These are phyloP conservation scores for Vannuccia rotundouncinata DNA, from an alignment of 2,888 invertebrate genomes.

Conservation along the genomic window DNA sequence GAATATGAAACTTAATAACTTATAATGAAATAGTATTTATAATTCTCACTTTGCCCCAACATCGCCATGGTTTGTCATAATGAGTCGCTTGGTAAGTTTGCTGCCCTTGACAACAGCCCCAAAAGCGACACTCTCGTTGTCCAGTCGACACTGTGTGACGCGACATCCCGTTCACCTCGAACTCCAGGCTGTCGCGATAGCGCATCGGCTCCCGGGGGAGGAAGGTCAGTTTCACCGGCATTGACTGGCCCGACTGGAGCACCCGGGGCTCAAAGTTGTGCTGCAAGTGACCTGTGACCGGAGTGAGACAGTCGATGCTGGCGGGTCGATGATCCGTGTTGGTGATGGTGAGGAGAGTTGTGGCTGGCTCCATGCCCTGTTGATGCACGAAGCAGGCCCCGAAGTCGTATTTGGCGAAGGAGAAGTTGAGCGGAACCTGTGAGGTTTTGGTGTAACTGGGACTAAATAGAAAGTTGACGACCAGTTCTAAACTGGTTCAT, in stretches of 20 bases:
- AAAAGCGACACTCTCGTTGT: conserved; percentile 59
- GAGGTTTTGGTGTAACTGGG: conserved; percentile 62
- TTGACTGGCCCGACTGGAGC: conserved; percentile 46
- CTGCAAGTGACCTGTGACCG: conserved; percentile 47
- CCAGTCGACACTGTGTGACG: conserved; percentile 55
- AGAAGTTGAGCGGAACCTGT: conserved; percentile 64
- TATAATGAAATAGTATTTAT: too few relatives aligned
- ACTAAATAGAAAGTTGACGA: too few relatives aligned
- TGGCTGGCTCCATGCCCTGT: conserved; percentile 51
- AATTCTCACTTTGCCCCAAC: conserved; percentile 60
- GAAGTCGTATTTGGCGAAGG: conserved; percentile 64
- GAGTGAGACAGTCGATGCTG: conserved; percentile 54
- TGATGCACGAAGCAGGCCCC: conserved; percentile 62
- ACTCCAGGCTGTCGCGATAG: conserved; percentile 48
- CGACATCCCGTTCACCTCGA: conserved; percentile 56
- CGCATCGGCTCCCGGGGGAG: conserved; percentile 38
- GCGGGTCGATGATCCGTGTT: conserved; percentile 49
- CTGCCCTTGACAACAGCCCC: conserved; percentile 60
- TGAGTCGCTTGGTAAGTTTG: conserved; percentile 55
- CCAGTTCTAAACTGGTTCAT: too few relatives aligned
- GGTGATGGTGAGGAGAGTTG: conserved; percentile 47
- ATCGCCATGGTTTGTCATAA: conserved; percentile 61
- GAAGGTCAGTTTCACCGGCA: conserved; percentile 47
- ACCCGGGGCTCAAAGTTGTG: conserved; percentile 53
- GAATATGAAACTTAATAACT: too few relatives aligned